Conservation (phyloP, 2,888 invertebrate species). For the Lacanobia wlatinum region DNA sequence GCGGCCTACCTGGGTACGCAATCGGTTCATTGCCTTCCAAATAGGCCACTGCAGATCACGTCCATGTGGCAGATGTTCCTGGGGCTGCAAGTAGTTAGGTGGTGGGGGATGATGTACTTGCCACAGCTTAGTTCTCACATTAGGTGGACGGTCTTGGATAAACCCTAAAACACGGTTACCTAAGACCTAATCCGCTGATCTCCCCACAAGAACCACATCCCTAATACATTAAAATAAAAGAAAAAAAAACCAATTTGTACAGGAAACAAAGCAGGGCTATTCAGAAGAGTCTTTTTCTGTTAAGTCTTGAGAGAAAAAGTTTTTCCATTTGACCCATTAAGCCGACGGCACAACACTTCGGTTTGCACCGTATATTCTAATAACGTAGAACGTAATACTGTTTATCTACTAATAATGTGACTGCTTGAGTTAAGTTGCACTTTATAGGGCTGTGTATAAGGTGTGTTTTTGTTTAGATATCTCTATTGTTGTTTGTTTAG, state of each 20-base stretch:
- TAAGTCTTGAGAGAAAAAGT: slow-evolving; percentile 72
- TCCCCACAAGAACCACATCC: slow-evolving; percentile 26
- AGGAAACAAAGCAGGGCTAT: slow-evolving; percentile 72
- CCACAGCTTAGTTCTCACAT: no score
- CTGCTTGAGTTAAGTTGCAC: slow-evolving; percentile 15
- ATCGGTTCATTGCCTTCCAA: no score
- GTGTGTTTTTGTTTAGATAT: not conserved
- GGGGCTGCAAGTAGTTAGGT: no score
- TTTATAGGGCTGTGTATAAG: not conserved
- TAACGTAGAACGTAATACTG: slow-evolving; percentile 50
- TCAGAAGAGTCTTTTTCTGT: slow-evolving; percentile 70
- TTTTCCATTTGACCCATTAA: slow-evolving; percentile 75
- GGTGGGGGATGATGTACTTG: no score
- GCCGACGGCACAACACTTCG: slow-evolving; percentile 54
- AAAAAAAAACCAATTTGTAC: slow-evolving; percentile 73
- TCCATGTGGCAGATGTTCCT: no score
- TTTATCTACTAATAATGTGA: slow-evolving; percentile 45
- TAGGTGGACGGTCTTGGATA: no score
- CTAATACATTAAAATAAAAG: slow-evolving; percentile 72
- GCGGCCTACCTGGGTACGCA: no score
- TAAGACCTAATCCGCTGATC: slow-evolving; percentile 5
- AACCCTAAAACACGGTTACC: no score
- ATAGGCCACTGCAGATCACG: no score
- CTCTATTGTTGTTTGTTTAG: no score
- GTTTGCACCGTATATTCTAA: slow-evolving; percentile 56